Conservation (phyloP, 1,140 invertebrate genomes). For the Druon quercuslanigerum region DNA sequence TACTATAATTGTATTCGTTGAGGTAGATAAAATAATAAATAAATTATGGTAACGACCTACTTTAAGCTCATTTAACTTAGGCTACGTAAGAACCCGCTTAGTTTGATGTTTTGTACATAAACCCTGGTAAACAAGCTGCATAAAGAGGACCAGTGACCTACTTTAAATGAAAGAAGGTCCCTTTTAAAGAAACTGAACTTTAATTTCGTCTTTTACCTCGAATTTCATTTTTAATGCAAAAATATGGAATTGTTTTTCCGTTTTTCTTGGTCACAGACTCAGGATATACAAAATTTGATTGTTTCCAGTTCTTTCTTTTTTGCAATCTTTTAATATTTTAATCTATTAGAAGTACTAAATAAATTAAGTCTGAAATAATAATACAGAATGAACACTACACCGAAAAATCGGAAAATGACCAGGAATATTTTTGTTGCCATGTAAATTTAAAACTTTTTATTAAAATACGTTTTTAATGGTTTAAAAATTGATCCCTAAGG, state of each 20-base stretch:
- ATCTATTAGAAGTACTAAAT: too few species aligned
- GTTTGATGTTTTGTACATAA: conserved; percentile 17
- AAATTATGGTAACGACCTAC: conserved; percentile 6
- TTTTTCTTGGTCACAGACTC: neutral
- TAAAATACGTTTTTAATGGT: too few species aligned
- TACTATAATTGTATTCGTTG: neutral
- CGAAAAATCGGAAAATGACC: too few species aligned
- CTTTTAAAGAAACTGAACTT: neutral
- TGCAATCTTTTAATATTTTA: too few species aligned
- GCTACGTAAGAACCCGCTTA: conserved; percentile 6
- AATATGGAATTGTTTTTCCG: neutral
- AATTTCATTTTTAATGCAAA: neutral
- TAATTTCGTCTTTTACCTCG: neutral
- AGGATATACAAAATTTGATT: neutral
- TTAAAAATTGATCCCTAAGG: too few species aligned
- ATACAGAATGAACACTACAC: too few species aligned
- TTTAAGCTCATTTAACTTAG: conserved; percentile 18
- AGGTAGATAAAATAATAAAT: neutral
- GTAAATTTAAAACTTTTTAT: too few species aligned
- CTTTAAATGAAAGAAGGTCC: conserved; percentile 11
- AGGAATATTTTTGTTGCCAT: too few species aligned
- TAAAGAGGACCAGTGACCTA: conserved; percentile 23
- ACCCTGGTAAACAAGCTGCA: conserved; percentile 22
- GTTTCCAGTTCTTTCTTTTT: too few species aligned
- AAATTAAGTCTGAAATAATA: too few species aligned